Evolutionary conservation across 1,140 invertebrate species (phyloP).

Genomic region (Drosophila bocqueti): DNA sequence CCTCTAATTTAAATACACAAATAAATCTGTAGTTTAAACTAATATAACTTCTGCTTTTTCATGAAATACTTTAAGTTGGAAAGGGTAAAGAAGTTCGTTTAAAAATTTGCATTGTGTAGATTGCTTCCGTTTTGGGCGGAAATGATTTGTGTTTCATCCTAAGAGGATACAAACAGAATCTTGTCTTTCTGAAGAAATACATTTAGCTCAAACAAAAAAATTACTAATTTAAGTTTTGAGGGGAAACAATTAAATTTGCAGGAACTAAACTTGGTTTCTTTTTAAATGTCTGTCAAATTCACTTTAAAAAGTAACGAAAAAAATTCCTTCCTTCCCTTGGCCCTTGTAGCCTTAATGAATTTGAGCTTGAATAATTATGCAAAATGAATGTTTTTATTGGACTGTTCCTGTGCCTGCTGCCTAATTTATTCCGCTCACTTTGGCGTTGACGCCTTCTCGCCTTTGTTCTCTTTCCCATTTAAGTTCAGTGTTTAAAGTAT

Average conservation of each 20-base stretch:
- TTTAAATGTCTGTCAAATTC: neutral
- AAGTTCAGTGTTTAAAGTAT: neutral
- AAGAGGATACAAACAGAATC: neutral
- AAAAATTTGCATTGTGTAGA: conserved; percentile 2
- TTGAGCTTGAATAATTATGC: conserved; percentile 44
- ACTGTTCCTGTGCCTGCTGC: conserved; percentile 9
- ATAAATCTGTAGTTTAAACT: neutral
- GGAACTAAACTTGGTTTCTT: neutral
- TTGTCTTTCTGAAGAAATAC: neutral
- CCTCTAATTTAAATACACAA: neutral
- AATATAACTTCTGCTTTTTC: neutral
- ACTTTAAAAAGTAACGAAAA: conserved; percentile 1
- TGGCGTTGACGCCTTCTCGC: neutral
- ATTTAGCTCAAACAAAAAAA: neutral
- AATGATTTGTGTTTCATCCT: conserved; percentile 14
- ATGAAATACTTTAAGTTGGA: neutral
- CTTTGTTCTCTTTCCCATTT: conserved; percentile 11
- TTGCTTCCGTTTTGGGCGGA: conserved; percentile 23
- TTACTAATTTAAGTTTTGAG: neutral
- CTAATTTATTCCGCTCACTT: conserved; percentile 18
- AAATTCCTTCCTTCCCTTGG: neutral
- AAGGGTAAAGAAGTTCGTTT: neutral
- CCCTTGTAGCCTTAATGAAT: conserved; percentile 34
- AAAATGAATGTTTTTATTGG: conserved; percentile 34
- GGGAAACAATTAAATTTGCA: neutral